phyloP scores from a whole-genome alignment of 2,888 invertebrate genomes.

The Helicoverpa assulta region DNA sequence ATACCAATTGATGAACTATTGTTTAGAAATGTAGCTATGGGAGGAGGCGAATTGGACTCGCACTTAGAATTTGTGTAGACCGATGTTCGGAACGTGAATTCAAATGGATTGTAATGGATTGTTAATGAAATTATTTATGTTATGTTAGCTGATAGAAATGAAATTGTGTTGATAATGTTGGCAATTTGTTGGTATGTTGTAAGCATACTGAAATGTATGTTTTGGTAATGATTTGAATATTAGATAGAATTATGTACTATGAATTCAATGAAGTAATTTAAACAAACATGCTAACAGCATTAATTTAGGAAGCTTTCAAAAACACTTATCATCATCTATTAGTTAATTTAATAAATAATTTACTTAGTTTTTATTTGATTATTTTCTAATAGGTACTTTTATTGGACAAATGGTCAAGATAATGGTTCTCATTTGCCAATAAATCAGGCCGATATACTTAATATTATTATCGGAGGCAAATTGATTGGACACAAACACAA shows the following conservation, averaged over 20 bases:
- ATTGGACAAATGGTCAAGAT: neutral
- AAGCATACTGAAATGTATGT: neutral
- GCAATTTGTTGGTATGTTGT: neutral
- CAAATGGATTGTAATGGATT: slow-evolving; percentile 30
- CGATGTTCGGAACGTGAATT: slow-evolving; percentile 25
- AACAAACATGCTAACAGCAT: neutral
- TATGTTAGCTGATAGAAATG: neutral
- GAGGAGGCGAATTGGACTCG: slow-evolving; percentile 70
- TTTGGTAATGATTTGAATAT: neutral
- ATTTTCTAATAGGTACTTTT: neutral
- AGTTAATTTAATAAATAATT: too few species aligned
- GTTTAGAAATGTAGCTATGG: slow-evolving; percentile 75
- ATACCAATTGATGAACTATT: slow-evolving; percentile 81
- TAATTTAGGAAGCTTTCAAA: neutral
- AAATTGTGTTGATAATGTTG: neutral
- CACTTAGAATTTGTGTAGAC: slow-evolving; percentile 66
- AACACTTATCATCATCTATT: too few species aligned
- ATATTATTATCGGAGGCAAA: slow-evolving; percentile 14
- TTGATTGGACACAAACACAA: slow-evolving; percentile 28
- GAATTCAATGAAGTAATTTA: neutral
- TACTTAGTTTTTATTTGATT: neutral
- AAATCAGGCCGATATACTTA: slow-evolving; percentile 1
- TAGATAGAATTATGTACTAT: neutral
- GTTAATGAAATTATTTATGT: neutral
- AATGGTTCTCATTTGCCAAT: neutral